Evolutionary conservation across 1,140 invertebrate species (phyloP), one percentile per base, ranked within the genome.

Genomic region (Drosophila pectinifera): DNA sequence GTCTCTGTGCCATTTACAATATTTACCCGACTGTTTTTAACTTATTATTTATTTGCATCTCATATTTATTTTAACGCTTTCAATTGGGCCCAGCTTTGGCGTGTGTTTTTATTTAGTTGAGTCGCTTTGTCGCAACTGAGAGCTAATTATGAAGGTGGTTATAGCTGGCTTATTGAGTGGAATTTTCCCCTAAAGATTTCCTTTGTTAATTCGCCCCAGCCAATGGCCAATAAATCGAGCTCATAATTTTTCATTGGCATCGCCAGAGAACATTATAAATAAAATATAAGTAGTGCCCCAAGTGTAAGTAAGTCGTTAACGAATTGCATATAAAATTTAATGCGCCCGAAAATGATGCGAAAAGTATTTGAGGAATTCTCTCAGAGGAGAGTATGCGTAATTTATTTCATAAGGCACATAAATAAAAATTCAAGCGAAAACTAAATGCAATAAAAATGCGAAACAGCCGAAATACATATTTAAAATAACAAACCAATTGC

Each of bases 371-470:
- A 72, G 69, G 78, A 59, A 85, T 82, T 65, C 55, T 51, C 46
- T 55, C 43, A 61, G 51, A 70, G 62, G 5, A 26, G 11, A 3
- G 78, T 86, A 85, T 85, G 82, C 82, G 78, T 86, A 85, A 85
- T 85, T 82, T 85, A 82, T 85, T 85, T 78, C 79, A 74, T 86
- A 85, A 85, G 76, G 76, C 80, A 72, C 80, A 84, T 86, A 78
- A 85, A 85, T 84, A 84, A 73, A 56, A 84, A 73, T 84, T 80
- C 70, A n/a, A 16, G 38, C 62, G 43, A 82, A 73, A 82, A 81
- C 79, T 80, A 86, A 81, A 82, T 85, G 82, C 82, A 85, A 88
- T 88, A 85, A 85, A 85, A 85, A 88, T 88, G 68, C 69, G 57
- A 45, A 77, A 75, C 54, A 61, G 59, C 46, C 61, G 49, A 68